phyloP scores from a whole-genome alignment of 30 jellyfish, hydroid and myxozoan species.

The Hydra vulgaris region DNA sequence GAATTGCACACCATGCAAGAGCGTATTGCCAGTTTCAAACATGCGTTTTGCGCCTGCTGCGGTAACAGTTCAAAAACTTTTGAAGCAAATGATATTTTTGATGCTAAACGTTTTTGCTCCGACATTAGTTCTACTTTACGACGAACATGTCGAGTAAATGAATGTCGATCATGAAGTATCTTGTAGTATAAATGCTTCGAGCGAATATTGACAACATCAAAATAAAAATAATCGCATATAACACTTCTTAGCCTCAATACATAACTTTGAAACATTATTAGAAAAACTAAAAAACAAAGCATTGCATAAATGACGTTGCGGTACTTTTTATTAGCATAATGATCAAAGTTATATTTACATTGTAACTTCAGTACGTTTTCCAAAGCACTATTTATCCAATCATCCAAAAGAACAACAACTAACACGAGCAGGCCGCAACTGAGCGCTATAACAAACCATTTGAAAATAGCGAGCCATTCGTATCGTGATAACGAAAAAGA shows the following conservation, averaged over 20 bases:
- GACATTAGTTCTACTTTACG: conserved; percentile 59
- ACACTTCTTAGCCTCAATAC: conserved; percentile 71
- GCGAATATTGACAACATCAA: conserved; percentile 59
- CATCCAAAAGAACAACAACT: conserved; percentile 40
- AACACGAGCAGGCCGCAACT: conserved; percentile 35
- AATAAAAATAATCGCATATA: conserved; percentile 71
- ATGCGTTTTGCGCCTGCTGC: conserved; percentile 5
- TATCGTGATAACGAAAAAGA: conserved; percentile 42
- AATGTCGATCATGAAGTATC: conserved; percentile 66
- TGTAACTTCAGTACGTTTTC: not conserved
- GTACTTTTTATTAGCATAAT: not conserved
- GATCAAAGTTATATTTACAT: conserved; percentile 22
- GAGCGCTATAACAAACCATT: conserved; percentile 53
- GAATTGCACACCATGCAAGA: conserved; percentile 88
- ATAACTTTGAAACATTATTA: conserved; percentile 44
- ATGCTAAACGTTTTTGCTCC: conserved; percentile 62
- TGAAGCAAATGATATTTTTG: conserved; percentile 43
- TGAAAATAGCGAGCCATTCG: conserved; percentile 34
- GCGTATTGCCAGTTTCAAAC: conserved; percentile 38
- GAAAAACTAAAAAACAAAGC: conserved; percentile 25
- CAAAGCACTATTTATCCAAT: conserved; percentile 34
- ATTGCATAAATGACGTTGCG: conserved; percentile 28
- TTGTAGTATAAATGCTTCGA: conserved; percentile 63
- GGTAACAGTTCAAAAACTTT: conserved; percentile 52
- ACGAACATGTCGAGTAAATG: conserved; percentile 56